These are phyloP conservation scores for Argyresthia goedartella DNA, from an alignment of 2,888 invertebrate genomes.

Conservation along the genomic window DNA sequence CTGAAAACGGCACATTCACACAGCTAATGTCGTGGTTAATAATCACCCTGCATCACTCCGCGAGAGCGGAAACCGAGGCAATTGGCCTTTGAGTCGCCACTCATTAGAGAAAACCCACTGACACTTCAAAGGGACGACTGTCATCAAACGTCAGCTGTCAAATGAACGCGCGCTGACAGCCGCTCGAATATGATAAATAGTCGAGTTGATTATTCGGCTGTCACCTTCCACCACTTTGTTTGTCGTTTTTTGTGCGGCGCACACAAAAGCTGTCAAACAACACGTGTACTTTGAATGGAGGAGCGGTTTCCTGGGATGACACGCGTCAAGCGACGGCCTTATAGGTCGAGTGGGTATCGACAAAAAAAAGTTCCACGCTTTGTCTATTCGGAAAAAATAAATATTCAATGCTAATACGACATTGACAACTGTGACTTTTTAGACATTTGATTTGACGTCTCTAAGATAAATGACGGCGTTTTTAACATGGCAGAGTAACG, in stretches of 20 bases:
- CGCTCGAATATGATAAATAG: conserved; percentile 46
- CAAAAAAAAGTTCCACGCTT: no score
- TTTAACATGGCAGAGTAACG: no score
- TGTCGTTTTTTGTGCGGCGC: conserved; percentile 23
- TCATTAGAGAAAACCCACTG: conserved; percentile 39
- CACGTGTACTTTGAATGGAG: conserved; percentile 15
- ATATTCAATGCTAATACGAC: not conserved
- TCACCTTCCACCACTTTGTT: conserved; percentile 17
- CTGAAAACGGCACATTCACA: not conserved
- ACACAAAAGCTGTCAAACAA: conserved; percentile 38
- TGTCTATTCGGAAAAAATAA: not conserved
- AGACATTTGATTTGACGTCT: no score
- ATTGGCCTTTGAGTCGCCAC: conserved; percentile 18
- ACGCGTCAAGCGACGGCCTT: conserved; percentile 6
- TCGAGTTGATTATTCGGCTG: conserved; percentile 37
- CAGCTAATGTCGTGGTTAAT: conserved; percentile 2
- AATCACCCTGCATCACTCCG: conserved; percentile 11
- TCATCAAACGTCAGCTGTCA: conserved; percentile 37
- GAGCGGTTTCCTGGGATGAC: conserved; percentile 6
- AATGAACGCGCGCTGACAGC: conserved; percentile 19
- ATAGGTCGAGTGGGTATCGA: not conserved
- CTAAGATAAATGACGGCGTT: no score
- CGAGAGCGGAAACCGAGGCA: conserved; percentile 9
- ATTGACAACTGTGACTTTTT: not conserved
- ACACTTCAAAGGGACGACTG: conserved; percentile 48